Evolutionary conservation across 2,888 invertebrate genomes (phyloP).

Genomic region (Odontocerum albicorne): DNA sequence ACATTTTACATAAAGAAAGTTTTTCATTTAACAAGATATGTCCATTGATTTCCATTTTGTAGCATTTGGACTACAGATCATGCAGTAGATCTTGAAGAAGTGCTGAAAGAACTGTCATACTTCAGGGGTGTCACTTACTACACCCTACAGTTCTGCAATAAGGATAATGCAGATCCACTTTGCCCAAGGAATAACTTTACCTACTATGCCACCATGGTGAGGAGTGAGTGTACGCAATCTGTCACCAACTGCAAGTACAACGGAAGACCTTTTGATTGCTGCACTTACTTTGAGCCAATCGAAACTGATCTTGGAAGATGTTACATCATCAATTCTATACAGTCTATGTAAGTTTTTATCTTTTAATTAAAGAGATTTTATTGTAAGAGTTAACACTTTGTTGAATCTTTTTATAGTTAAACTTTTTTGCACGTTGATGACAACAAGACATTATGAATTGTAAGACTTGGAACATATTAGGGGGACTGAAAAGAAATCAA

Average conservation of each 20-base stretch:
- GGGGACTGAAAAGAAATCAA: too few relatives aligned
- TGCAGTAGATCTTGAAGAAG: constrained; percentile 70
- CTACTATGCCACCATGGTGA: constrained; percentile 60
- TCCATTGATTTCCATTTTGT: constrained; percentile 34
- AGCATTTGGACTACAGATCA: constrained; percentile 68
- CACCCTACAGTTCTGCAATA: constrained; percentile 63
- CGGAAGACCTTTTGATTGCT: constrained; percentile 58
- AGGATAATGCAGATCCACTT: constrained; percentile 51
- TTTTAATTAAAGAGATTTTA: too few relatives aligned
- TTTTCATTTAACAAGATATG: too few relatives aligned
- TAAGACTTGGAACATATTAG: too few relatives aligned
- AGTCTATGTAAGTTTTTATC: neutral
- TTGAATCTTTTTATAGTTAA: too few relatives aligned
- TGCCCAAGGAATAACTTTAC: constrained; percentile 63
- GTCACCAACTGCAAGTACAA: constrained; percentile 59
- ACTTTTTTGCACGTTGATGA: too few relatives aligned
- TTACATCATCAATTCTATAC: constrained; percentile 59
- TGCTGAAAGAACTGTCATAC: constrained; percentile 68
- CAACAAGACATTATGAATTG: too few relatives aligned
- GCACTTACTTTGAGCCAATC: constrained; percentile 61
- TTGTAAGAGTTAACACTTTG: neutral
- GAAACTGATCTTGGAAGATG: constrained; percentile 64
- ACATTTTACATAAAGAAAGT: too few relatives aligned
- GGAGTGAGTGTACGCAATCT: constrained; percentile 53
- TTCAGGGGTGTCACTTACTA: constrained; percentile 69